phyloP scores from a whole-genome alignment of 1,140 invertebrate genomes.

The Dinothrombium tinctorium region DNA sequence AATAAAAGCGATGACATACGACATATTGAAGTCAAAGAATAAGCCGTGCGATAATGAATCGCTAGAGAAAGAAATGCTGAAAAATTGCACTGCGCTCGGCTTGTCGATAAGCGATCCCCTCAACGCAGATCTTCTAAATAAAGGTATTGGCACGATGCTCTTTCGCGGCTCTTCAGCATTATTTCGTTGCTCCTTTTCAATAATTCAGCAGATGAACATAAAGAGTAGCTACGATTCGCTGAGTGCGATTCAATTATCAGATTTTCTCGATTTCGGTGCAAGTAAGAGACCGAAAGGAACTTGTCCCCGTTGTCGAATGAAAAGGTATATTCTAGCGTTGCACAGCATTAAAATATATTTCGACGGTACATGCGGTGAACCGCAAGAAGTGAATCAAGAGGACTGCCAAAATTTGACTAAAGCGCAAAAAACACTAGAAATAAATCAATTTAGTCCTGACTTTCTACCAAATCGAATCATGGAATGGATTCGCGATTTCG shows the following conservation, averaged over 20 bases:
- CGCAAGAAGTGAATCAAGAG: not conserved
- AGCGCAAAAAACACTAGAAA: not conserved
- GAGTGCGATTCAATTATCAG: not conserved
- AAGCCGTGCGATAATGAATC: slow-evolving; percentile 5
- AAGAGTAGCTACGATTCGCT: slow-evolving; percentile 1
- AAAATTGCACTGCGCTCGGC: slow-evolving; percentile 1
- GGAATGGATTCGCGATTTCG: slow-evolving; percentile 1
- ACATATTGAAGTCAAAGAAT: not conserved
- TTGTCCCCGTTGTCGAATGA: slow-evolving; percentile 9
- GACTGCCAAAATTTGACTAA: not conserved
- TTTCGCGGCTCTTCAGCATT: slow-evolving; percentile 5
- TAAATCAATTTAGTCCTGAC: not conserved
- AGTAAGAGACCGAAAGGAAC: slow-evolving; percentile 1
- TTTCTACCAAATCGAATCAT: slow-evolving; percentile 1
- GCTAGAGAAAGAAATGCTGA: slow-evolving; percentile 1
- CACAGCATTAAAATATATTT: slow-evolving; percentile 7
- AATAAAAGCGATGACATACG: not conserved
- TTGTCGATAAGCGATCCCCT: not conserved
- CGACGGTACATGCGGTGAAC: slow-evolving; percentile 4
- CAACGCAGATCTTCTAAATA: not conserved
- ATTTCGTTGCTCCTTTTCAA: slow-evolving; percentile 2
- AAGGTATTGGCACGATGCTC: slow-evolving; percentile 4
- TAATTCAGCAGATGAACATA: not conserved
- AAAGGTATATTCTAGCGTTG: slow-evolving; percentile 9
- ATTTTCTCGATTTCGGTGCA: not conserved